phyloP scores from a whole-genome alignment of 2,797 vertebrate genomes.

The Parauchenoglanis punctatus region DNA sequence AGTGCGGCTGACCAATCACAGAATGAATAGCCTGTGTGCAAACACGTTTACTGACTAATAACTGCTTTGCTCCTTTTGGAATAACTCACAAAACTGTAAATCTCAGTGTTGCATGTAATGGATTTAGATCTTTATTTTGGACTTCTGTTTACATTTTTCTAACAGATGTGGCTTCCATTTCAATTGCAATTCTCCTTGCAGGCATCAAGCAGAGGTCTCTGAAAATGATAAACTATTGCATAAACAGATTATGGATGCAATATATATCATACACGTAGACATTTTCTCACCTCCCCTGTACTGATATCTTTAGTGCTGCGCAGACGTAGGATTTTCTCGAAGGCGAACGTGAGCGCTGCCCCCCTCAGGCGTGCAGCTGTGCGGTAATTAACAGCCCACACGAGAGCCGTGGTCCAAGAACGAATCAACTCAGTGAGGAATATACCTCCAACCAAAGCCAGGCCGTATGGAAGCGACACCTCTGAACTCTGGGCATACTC shows the following conservation, averaged over 20 bases:
- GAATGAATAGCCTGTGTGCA: neutral
- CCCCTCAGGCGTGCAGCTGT: slow-evolving; percentile 81
- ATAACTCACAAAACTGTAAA: neutral
- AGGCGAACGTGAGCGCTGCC: slow-evolving; percentile 80
- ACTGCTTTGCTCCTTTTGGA: neutral
- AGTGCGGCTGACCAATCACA: neutral
- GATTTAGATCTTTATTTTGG: neutral
- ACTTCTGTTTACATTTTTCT: neutral
- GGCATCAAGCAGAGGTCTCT: too few relatives aligned
- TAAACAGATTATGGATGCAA: neutral
- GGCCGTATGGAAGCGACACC: slow-evolving; percentile 68
- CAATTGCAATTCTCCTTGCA: neutral
- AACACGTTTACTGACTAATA: neutral
- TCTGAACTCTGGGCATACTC: slow-evolving; percentile 77
- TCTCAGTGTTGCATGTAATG: neutral
- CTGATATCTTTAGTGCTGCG: slow-evolving; percentile 80
- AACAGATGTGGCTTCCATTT: neutral
- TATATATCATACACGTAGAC: neutral
- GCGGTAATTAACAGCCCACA: slow-evolving; percentile 84
- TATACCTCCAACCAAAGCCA: slow-evolving; percentile 76
- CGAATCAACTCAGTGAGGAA: slow-evolving; percentile 78
- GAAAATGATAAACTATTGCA: neutral
- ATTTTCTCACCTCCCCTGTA: slow-evolving; percentile 75
- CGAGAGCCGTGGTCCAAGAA: slow-evolving; percentile 81
- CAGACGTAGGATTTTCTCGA: slow-evolving; percentile 79